These are phyloP conservation scores for Petromus typicus DNA, from an alignment of 2,113 vertebrate genomes.

Conservation along the genomic window DNA sequence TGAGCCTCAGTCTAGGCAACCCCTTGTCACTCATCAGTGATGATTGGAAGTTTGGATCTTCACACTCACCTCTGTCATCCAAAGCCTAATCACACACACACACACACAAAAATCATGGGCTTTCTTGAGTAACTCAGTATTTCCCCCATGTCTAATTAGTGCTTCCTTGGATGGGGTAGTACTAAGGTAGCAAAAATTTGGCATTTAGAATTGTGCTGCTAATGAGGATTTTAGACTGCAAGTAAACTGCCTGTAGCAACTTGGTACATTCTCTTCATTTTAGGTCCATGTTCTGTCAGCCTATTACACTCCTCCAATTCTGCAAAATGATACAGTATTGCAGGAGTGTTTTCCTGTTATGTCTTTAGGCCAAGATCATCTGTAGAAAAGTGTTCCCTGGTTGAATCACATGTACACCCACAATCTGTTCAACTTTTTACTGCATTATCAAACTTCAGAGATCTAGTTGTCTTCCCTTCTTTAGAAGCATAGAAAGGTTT, in stretches of 20 bases:
- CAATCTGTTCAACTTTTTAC: constrained; percentile 8
- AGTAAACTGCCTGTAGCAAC: constrained; percentile 64
- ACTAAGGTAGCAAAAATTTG: constrained; percentile 51
- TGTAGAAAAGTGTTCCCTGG: not conserved
- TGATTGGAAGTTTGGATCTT: not conserved
- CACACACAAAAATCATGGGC: too few relatives aligned
- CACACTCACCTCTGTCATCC: not conserved
- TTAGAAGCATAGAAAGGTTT: not conserved
- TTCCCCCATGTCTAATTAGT: constrained; percentile 68
- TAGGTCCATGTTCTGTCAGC: constrained; percentile 17
- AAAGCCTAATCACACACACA: constrained; percentile 30
- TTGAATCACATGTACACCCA: not conserved
- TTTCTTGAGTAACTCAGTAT: constrained; percentile 47
- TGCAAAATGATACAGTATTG: constrained; percentile 22
- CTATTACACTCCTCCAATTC: constrained; percentile 42
- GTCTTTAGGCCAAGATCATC: constrained; percentile 37
- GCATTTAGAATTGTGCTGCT: constrained; percentile 45
- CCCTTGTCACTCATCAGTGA: not conserved
- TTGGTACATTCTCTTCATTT: constrained; percentile 52
- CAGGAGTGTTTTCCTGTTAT: not conserved
- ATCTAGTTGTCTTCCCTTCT: not conserved
- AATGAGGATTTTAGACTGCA: constrained; percentile 61
- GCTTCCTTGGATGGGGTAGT: not conserved
- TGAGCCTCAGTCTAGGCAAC: not conserved
- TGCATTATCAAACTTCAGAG: not conserved